A percentile compares a stretch with the other conserved stretches of the same genome.
Conservation (phyloP, 2,797 vertebrate species). For the Garrulus glandarius region DNA sequence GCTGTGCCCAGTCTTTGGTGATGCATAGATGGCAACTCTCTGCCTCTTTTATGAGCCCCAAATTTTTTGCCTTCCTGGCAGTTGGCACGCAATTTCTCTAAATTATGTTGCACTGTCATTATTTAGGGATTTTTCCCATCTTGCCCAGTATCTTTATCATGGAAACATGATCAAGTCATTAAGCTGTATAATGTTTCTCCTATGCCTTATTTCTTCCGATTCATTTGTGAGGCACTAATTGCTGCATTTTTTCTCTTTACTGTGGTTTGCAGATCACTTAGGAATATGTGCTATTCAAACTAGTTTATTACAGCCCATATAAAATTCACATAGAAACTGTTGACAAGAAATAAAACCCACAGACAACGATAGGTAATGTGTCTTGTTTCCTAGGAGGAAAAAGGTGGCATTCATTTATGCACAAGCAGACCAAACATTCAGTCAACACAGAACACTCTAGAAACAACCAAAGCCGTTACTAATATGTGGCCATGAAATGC, state of each 20-base stretch:
- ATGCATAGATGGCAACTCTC: not conserved
- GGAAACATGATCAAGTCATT: constrained; percentile 55
- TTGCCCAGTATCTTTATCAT: not conserved
- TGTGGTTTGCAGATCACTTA: constrained; percentile 16
- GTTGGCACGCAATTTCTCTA: not conserved
- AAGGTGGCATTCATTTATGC: not conserved
- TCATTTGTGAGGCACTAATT: constrained; percentile 27
- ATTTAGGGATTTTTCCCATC: not conserved
- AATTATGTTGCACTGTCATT: not conserved
- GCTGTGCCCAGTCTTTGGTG: not conserved
- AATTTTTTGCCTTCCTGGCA: not conserved
- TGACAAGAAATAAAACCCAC: not conserved
- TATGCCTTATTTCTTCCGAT: constrained; percentile 41
- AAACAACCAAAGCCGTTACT: not conserved
- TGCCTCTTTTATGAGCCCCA: not conserved
- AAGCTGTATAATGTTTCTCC: constrained; percentile 38
- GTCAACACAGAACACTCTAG: not conserved
- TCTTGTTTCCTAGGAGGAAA: not conserved
- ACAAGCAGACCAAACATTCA: not conserved
- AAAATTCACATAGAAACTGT: constrained; percentile 38
- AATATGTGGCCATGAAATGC: not conserved
- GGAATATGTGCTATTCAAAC: not conserved
- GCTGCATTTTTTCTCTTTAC: not conserved
- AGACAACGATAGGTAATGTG: not conserved
- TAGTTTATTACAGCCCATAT: not conserved